Evolutionary conservation across 64 coral and sea anemone genomes (phyloP), one percentile per base, ranked within the genome.

Genomic region (Actinia equina): DNA sequence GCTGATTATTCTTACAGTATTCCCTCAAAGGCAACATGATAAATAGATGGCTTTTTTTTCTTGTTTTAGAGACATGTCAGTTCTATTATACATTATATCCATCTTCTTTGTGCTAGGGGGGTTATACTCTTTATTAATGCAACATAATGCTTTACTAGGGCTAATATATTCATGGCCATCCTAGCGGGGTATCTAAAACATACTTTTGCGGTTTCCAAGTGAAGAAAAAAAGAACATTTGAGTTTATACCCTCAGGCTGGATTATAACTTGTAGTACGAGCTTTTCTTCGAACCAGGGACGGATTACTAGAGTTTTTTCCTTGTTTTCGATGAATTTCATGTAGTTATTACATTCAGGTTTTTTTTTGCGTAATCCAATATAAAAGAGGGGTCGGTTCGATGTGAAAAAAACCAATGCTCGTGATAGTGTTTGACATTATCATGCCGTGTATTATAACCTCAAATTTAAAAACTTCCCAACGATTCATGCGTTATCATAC

Each of bases 381-480:
- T 11, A 5, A 74, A 2, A 10, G 25, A 15, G 69, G 26, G 69
- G 69, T 41, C 2, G 4, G 26, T 41, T 37, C n/a, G 69, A 15
- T 74, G 69, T 42, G 42, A 74, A 74, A 30, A 41, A 26, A 42
- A 42, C 27, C 69, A 27, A 15, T 13, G 16, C 25, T 74, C 10
- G 69, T 74, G 69, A 74, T 26, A 74, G 17, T 65, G 20, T 65
- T 74, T 74, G 69, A 74, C 69, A 74, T 74, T 74, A 74, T 4
- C 69, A 26, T 65, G 17, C 62, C 62, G 62, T 26, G 10, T 8
- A 71, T 74, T 74, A 8, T 0, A 15, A n/a, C 17, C 22, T 27
- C 22, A 12, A 74, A n/a, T 41, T 74, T 11, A 4, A 71, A 71
- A 9, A 71, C 65, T 42, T 74, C 15, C 41, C 12, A 30, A 30